A percentile compares a stretch with the other conserved stretches of the same genome.
phyloP scores from a whole-genome alignment of 2,113 vertebrate genomes.

The Petroica traversi region DNA sequence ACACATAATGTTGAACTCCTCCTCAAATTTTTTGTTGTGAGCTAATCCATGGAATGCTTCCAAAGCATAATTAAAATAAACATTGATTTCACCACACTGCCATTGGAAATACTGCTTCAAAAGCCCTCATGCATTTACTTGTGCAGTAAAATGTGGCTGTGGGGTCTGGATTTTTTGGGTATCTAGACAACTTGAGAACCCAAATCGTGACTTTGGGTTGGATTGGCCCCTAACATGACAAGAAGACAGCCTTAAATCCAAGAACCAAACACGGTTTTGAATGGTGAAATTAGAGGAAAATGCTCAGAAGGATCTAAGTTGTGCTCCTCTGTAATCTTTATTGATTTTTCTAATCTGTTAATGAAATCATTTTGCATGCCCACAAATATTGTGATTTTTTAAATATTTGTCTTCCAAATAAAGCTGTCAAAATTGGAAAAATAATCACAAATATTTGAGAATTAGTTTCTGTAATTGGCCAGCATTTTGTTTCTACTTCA shows the following conservation, averaged over 20 bases:
- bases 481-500: not conserved
- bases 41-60: not conserved
- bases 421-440: not conserved
- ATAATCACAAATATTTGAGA: not conserved
- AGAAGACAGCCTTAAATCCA: not conserved
- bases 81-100: not conserved
- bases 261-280: not conserved
- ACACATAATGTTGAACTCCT: not conserved
- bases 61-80: not conserved
- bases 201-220: not conserved
- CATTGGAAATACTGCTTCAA: not conserved
- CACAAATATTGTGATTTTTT: fast-evolving
- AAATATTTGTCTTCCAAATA: not conserved
- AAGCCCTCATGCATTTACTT: not conserved
- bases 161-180: not conserved
- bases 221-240: not conserved
- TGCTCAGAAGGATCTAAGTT: not conserved
- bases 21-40: not conserved
- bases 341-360: not conserved
- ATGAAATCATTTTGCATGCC: not conserved
- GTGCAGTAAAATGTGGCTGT: not conserved
- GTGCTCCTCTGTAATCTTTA: not conserved
- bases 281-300: not conserved
- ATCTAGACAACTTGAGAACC: not conserved
- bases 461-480: not conserved